These are phyloP conservation scores for Zeus faber DNA, from an alignment of 2,113 vertebrate species.

Conservation along the genomic window DNA sequence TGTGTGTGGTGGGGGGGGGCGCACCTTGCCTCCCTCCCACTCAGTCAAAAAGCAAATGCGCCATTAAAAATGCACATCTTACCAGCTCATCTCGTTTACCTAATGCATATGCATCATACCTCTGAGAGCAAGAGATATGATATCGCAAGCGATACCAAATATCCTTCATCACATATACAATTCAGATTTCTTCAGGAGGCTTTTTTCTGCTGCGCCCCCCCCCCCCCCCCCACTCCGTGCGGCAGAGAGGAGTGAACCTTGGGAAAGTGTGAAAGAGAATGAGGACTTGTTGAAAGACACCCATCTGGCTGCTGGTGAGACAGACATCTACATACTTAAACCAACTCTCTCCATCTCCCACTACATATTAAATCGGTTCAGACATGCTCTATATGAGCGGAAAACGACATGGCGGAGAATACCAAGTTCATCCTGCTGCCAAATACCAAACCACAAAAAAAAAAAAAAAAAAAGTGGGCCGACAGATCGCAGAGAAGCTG, in stretches of 20 bases:
- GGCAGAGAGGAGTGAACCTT: conserved; percentile 49
- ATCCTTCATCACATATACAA: conserved; percentile 66
- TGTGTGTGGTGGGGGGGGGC: too few species aligned
- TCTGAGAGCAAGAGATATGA: conserved; percentile 63
- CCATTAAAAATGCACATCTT: conserved; percentile 76
- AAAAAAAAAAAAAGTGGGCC: conserved; percentile 8
- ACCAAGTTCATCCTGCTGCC: conserved; percentile 39
- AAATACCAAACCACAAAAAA: conserved; percentile 24
- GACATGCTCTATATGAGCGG: conserved; percentile 34
- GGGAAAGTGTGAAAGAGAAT: conserved; percentile 55
- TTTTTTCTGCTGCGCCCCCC: too few species aligned
- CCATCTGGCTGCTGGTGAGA: conserved; percentile 56
- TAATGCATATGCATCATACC: conserved; percentile 78
- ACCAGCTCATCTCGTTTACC: conserved; percentile 68
- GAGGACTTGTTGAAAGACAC: conserved; percentile 70
- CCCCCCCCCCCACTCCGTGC: conserved; percentile 10
- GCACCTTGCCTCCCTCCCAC: too few species aligned
- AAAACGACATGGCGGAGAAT: conserved; percentile 51
- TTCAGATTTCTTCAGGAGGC: conserved; percentile 62
- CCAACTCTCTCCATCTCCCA: conserved; percentile 26
- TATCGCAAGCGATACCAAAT: conserved; percentile 63
- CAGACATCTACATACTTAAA: conserved; percentile 50
- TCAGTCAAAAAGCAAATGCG: conserved; percentile 72
- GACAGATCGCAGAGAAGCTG: neutral
- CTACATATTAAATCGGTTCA: conserved; percentile 52